Conservation (phyloP, 2,888 invertebrate species). For the Galerucella pusilla region DNA sequence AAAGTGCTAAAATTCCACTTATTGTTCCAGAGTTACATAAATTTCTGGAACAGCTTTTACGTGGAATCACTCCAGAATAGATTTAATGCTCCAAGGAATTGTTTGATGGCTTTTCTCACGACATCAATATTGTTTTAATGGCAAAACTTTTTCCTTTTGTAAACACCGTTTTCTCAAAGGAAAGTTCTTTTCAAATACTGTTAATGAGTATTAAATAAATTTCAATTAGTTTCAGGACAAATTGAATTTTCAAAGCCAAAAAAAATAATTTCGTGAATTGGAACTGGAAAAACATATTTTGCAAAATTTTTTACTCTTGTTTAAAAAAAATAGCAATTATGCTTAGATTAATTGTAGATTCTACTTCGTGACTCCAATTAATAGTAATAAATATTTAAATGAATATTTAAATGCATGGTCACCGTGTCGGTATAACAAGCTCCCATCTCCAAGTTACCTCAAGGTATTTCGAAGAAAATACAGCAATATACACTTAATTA, state of each 20-base stretch:
- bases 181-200: neutral
- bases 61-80: slow-evolving; percentile 32
- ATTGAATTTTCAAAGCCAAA: neutral
- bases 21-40: slow-evolving; percentile 31
- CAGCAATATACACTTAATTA: too few species aligned
- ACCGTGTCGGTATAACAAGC: too few species aligned
- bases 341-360: too few species aligned
- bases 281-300: too few species aligned
- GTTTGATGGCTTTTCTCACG: slow-evolving; percentile 25
- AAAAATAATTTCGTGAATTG: neutral
- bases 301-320: too few species aligned
- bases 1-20: slow-evolving; percentile 35
- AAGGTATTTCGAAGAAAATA: too few species aligned
- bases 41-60: slow-evolving; percentile 30
- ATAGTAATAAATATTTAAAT: too few species aligned
- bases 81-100: slow-evolving; percentile 32
- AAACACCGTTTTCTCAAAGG: neutral
- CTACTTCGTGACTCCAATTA: too few species aligned
- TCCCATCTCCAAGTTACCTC: too few species aligned
- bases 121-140: slow-evolving; percentile 29
- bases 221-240: neutral
- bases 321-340: too few species aligned
- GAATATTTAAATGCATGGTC: too few species aligned
- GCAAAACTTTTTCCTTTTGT: slow-evolving; percentile 1
- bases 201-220: neutral